Base-by-base conservation (phyloP, 2,888 invertebrate genomes). In the Drosophila putrida region DNA sequence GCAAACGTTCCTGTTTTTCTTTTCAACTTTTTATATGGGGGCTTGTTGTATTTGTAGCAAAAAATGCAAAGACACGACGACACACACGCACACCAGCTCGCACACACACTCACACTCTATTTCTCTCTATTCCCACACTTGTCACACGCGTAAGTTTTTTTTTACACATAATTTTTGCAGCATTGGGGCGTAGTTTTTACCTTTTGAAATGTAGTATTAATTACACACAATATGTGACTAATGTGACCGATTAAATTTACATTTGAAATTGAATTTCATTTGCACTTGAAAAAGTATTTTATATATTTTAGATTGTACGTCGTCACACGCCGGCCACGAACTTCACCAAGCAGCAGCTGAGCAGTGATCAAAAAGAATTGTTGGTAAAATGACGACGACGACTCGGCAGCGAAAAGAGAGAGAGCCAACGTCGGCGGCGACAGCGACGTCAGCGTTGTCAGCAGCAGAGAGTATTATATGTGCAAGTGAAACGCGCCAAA, bases 11-110 rank as follows among this genome's bases (percentile, higher is more conserved):
- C 47, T 58, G 46, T 47, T 46, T 36, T 51, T 41, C 43, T 57
- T 47, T 39, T n/a, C 20, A 13, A 38, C 39, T 13, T 39, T 62
- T 62, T 53, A 20, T 62, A 35, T 46, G 11, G 10, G 31, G 20
- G 35, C 46, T 67, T 74, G 44, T 81, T 82, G 74, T 79, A 69
- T 79, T 71, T 88, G 70, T 85, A 85, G 73, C 73, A 69, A 80
- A 80, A 88, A 81, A 84, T 88, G 88, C 88, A 87, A 82, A 82
- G 86, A 85, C 77, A 85, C 86, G 83, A 82, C 88, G 83, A 66
- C 84, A 84, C 39, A 72, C 46, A 60, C 31, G 35, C 70, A 68
- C 43, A 69, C 33, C 31, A 39, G 33, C 50, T 13, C 20, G 3
- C 20, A 66, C 84, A 84, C 39, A 72, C 46, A 68, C 43, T 62